Base-by-base conservation (phyloP, 1,140 invertebrate species). In the Neodiprion lecontei region DNA sequence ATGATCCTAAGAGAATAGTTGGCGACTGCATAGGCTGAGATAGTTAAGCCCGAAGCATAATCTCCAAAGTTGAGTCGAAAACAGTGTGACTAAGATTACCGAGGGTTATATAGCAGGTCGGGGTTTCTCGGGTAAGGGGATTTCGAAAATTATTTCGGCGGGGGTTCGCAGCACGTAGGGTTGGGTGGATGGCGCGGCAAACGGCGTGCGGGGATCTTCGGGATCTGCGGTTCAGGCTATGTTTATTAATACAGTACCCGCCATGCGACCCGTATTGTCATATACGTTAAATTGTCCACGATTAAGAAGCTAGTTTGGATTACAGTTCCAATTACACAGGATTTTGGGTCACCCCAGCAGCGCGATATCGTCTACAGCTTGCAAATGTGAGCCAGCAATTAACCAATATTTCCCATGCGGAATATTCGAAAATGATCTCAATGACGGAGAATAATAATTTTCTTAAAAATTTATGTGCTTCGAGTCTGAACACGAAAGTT, bases 11-110 rank as follows among this genome's bases (percentile, higher is more conserved):
- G 67, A 7, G 40, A 69, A 9, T 69, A 11, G 7, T 69, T 23
- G 67, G 10, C 40, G 14, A 21, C 10, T 14, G 40, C 23, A 40
- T 40, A 40, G 67, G 47, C 65, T 23, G 50, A 50, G 74, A 77
- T 72, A 72, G 72, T 76, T 76, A 72, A 76, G 75, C 74, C 74
- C 65, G 10, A 21, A 40, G 66, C 69, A 78, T 78, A 75, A 78
- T 69, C 21, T 78, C 74, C 48, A 67, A 66, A 72, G 28, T 49
- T n/a, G 21, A 69, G 67, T 14, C 69, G 65, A 76, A 78, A 77
- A 75, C 76, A 78, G 73, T 76, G 75, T 76, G 74, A 70, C 75
- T 74, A 76, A 67, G 72, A 76, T 17, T 61, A 61, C 53, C 53
- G 11, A 61, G 11, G 53, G 53, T 61, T 61, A 61, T 17, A 61